Evolutionary conservation across 2,797 vertebrate species (phyloP).

Genomic region (Sciurus vulgaris): DNA sequence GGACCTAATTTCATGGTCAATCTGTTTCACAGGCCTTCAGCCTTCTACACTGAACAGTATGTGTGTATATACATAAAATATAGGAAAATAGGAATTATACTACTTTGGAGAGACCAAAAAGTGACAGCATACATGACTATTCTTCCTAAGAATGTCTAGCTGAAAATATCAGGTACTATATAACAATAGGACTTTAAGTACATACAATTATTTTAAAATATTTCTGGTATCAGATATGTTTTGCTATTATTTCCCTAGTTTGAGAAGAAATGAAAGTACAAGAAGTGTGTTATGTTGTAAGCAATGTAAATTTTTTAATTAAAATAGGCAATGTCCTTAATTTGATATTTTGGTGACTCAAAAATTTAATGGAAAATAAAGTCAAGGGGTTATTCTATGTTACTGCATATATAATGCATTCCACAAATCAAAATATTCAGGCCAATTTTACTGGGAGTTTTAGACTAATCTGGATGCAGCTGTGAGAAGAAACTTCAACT

Average conservation of each 20-base stretch:
- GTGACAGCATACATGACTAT: not conserved
- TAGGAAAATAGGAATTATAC: slow-evolving; percentile 37
- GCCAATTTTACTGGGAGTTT: too few relatives aligned
- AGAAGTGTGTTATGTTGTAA: slow-evolving; percentile 3
- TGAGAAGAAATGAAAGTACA: slow-evolving; percentile 38
- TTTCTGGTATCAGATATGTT: slow-evolving; percentile 48
- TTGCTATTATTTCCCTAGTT: slow-evolving; percentile 6
- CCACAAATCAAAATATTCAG: not conserved
- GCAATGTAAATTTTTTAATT: not conserved
- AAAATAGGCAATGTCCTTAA: slow-evolving; percentile 39
- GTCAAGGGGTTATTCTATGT: not conserved
- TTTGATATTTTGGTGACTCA: slow-evolving; percentile 7
- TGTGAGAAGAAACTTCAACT: too few relatives aligned
- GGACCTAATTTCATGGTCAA: not conserved
- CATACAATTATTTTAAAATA: slow-evolving; percentile 60
- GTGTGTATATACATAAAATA: not conserved
- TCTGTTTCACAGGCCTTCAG: not conserved
- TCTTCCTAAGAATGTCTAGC: slow-evolving; percentile 40
- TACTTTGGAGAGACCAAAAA: slow-evolving; percentile 3
- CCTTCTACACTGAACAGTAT: slow-evolving; percentile 25
- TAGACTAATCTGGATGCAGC: too few relatives aligned
- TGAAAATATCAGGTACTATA: slow-evolving; percentile 46
- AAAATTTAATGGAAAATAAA: slow-evolving; percentile 6
- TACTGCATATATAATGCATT: slow-evolving; percentile 37
- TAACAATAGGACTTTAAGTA: slow-evolving; percentile 21